Evolutionary conservation across 2,888 invertebrate genomes (phyloP), one percentile per base, ranked within the genome.

Genomic region (Epirrita christyi): DNA sequence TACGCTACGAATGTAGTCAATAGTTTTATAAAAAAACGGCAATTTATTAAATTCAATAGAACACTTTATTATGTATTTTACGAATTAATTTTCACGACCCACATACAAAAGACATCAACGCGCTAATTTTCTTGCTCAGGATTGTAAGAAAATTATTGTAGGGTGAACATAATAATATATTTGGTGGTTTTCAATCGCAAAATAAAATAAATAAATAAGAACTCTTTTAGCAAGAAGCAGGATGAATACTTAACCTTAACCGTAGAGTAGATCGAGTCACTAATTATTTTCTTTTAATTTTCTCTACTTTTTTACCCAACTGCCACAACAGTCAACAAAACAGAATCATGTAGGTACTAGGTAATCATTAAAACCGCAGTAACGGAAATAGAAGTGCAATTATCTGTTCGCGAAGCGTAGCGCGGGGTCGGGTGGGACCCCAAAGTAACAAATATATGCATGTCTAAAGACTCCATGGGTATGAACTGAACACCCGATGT

Each of bases 371-470:
- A 62, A 66, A 66, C 68, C 64, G 64, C 68, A 61, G 63, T 61
- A 64, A 66, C 65, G 69, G 69, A 66, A 66, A 68, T 58, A 51
- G 58, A 61, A 64, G 60, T 59, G 58, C 55, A 59, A 63, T 66
- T 66, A 66, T 54, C 42, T 66, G 40, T 49, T 41, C 36, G 67
- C 68, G 70, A 71, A 71, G 71, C 73, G 74, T 72, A 68, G 71
- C 70, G 66, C 66, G 64, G 67, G 57, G 67, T 57, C 57, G 70
- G 13, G 36, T 37, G 71, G 71, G 70, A 37, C 27, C 37, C 9
- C 13, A 32, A 42, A 47, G 42, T 47, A 38, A 32, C 34, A 45
- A n/a, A n/a, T n/a, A 3, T 21, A 21, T 21, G 21, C n/a, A n/a
- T 3, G 21, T 21, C 21, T 21, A 21, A 21, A 21, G 21, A 21